These are phyloP conservation scores for Ceratosolen fusciceps DNA, from an alignment of 1,140 invertebrate genomes.

Conservation along the genomic window DNA sequence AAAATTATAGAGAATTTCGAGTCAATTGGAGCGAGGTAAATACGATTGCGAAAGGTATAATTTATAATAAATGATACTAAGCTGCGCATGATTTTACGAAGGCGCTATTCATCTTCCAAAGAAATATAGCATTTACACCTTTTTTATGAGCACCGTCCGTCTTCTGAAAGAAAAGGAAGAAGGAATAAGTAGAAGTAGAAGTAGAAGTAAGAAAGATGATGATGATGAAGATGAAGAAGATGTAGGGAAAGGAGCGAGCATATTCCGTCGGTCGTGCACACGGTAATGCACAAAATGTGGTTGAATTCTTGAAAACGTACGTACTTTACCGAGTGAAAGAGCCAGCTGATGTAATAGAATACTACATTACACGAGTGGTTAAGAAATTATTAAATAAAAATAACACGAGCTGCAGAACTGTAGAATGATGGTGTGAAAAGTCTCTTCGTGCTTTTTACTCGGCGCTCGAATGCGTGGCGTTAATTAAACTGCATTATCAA, in stretches of 20 bases:
- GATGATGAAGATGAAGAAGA: too few relatives aligned
- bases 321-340: background rate
- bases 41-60: background rate
- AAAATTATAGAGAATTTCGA: background rate
- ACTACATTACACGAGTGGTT: background rate
- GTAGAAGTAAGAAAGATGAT: too few relatives aligned
- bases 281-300: background rate
- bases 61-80: background rate
- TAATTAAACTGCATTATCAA: background rate
- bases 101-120: slow-evolving; percentile 9
- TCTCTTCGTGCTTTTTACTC: background rate
- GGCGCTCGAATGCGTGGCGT: background rate
- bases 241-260: too few relatives aligned
- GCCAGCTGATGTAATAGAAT: background rate
- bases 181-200: too few relatives aligned
- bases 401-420: background rate
- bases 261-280: background rate
- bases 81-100: background rate
- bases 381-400: background rate
- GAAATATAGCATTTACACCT: background rate
- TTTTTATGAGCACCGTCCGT: background rate
- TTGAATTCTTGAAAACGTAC: background rate
- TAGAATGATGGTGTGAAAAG: background rate
- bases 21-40: background rate
- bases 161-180: background rate